These are phyloP conservation scores for Picus viridis DNA, from an alignment of 2,797 vertebrate genomes.

Conservation along the genomic window DNA sequence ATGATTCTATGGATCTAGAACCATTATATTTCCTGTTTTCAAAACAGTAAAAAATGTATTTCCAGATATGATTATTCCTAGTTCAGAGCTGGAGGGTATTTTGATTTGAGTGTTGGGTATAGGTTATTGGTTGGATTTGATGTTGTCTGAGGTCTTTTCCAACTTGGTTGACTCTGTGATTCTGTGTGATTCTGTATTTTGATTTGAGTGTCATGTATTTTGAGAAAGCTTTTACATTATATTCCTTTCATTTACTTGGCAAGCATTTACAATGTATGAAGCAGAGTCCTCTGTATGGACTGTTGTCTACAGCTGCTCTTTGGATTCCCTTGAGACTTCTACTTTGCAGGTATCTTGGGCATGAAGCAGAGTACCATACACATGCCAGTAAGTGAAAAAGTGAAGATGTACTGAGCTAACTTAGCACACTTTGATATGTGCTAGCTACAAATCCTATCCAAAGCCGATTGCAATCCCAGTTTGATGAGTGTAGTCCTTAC, in stretches of 20 bases:
- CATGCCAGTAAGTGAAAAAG: not conserved
- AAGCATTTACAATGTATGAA: not conserved
- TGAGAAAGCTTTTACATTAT: not conserved
- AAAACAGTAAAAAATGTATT: not conserved
- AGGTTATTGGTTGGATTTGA: too few species aligned
- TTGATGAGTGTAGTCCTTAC: not conserved
- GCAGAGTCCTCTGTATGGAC: not conserved
- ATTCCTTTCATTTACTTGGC: not conserved
- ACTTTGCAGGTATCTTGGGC: not conserved
- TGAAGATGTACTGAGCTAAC: not conserved
- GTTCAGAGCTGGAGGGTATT: not conserved
- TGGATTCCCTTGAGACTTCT: not conserved
- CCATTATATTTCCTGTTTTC: too few species aligned
- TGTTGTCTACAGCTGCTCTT: not conserved
- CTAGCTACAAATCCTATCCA: not conserved
- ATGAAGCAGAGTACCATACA: not conserved
- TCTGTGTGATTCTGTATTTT: not conserved
- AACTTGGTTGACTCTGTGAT: too few species aligned
- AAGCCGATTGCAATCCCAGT: not conserved
- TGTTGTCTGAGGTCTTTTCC: too few species aligned
- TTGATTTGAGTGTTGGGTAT: not conserved
- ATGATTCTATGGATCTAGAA: too few species aligned
- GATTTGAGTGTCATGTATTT: not conserved
- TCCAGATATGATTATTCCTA: not conserved
- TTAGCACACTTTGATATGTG: not conserved